Percentiles rank a stretch among this genome's conserved stretches.
phyloP scores from a whole-genome alignment of 2,888 invertebrate species.

The Lithophane ornitopus region DNA sequence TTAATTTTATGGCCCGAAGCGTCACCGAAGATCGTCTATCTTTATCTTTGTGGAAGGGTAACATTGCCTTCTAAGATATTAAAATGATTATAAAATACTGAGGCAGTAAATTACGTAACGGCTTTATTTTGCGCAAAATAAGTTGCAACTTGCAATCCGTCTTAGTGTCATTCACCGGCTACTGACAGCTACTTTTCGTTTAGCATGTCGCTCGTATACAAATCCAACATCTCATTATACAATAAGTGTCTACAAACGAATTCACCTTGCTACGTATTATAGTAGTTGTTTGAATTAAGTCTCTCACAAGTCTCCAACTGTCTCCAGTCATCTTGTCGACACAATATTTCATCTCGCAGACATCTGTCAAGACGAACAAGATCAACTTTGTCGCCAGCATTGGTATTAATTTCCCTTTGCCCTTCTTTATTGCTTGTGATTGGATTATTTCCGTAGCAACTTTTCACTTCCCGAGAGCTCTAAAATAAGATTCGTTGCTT shows the following conservation, averaged over 20 bases:
- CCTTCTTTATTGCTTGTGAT: conserved; percentile 84
- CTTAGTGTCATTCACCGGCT: conserved; percentile 37
- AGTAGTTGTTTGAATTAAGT: conserved; percentile 69
- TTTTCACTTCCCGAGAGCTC: conserved; percentile 78
- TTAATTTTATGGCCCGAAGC: conserved; percentile 50
- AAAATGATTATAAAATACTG: conserved; percentile 30
- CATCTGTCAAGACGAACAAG: conserved; percentile 85
- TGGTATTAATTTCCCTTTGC: conserved; percentile 86
- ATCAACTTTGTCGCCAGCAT: conserved; percentile 84
- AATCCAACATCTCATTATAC: conserved; percentile 56
- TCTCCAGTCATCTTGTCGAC: conserved; percentile 71
- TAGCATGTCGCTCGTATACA: conserved; percentile 47
- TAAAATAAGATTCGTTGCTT: conserved; percentile 78
- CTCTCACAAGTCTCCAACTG: conserved; percentile 65
- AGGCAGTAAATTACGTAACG: conserved; percentile 29
- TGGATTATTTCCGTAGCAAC: conserved; percentile 86
- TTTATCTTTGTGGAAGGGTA: conserved; percentile 37
- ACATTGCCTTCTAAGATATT: conserved; percentile 40
- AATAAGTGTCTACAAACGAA: conserved; percentile 32
- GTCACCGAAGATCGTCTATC: conserved; percentile 24
- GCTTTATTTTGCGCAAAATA: conserved; percentile 32
- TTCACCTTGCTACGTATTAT: conserved; percentile 52
- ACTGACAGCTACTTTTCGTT: conserved; percentile 49
- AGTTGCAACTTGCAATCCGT: conserved; percentile 43
- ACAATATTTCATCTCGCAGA: conserved; percentile 84